phyloP scores from a whole-genome alignment of 2,888 invertebrate genomes.

The Drosophila hawaiiensis region DNA sequence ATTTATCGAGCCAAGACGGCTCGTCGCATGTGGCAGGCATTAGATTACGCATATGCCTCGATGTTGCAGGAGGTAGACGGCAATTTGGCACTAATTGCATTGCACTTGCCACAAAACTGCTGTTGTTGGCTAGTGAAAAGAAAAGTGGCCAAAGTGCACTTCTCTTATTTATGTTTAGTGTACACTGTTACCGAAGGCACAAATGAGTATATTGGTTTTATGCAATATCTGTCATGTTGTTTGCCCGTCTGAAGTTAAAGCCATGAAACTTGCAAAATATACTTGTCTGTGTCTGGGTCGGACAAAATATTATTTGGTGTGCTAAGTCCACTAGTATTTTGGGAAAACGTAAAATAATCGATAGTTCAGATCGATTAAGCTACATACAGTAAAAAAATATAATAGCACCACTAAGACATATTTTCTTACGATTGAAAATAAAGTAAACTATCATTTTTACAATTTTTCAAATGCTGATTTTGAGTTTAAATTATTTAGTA shows the following conservation, averaged over 20 bases:
- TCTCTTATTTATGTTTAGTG: conserved; percentile 7
- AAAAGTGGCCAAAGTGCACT: conserved; percentile 58
- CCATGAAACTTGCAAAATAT: not conserved
- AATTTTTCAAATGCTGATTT: not conserved
- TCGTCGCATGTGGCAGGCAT: conserved; percentile 28
- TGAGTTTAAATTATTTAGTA: not conserved
- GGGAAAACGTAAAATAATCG: not conserved
- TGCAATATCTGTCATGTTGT: not conserved
- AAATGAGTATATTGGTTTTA: not conserved
- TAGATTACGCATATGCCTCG: conserved; percentile 64
- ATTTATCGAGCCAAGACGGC: conserved; percentile 5
- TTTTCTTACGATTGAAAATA: not conserved
- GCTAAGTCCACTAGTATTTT: not conserved
- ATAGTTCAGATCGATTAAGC: not conserved
- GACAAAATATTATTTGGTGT: no score
- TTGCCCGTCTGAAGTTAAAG: not conserved
- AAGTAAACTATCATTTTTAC: not conserved
- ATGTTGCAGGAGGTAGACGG: conserved; percentile 18
- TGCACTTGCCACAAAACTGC: conserved; percentile 46
- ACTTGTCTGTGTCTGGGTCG: not conserved
- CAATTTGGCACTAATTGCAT: conserved; percentile 57
- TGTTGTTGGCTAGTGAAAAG: conserved; percentile 49
- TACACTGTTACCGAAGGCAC: not conserved
- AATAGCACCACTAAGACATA: not conserved
- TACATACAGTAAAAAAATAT: not conserved